Percentiles rank a stretch among this genome's conserved stretches.
Conservation (phyloP, 1,140 invertebrate genomes). For the Fopius arisanus region DNA sequence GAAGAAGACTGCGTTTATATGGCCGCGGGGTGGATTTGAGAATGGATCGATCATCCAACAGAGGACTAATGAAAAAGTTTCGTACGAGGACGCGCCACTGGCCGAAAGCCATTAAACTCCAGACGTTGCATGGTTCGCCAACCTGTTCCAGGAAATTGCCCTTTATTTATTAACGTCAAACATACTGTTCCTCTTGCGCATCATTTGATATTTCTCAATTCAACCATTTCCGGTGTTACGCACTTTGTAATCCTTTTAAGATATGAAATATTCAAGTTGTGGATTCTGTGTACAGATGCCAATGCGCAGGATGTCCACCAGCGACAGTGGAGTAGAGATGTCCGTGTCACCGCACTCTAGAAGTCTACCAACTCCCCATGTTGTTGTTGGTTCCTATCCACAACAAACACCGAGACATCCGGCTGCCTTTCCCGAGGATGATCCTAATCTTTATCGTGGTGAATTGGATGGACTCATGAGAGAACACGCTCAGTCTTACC, state of each 20-base stretch:
- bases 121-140: constrained; percentile 12
- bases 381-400: constrained; percentile 51
- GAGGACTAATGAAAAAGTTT: constrained; percentile 25
- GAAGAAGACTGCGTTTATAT: constrained; percentile 12
- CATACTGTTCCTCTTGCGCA: not conserved
- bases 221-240: not conserved
- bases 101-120: constrained; percentile 25
- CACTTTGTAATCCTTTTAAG: not conserved
- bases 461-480: constrained; percentile 80
- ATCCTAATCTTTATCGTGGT: constrained; percentile 72
- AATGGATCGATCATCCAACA: constrained; percentile 14
- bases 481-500: constrained; percentile 71
- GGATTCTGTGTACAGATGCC: constrained; percentile 42
- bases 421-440: constrained; percentile 67
- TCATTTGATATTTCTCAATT: not conserved
- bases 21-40: not conserved
- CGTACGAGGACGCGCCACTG: constrained; percentile 3
- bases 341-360: constrained; percentile 59
- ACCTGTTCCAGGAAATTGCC: constrained; percentile 1
- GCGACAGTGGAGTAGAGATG: constrained; percentile 62
- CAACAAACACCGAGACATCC: constrained; percentile 59
- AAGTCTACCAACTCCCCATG: constrained; percentile 56
- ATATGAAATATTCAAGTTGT: not conserved
- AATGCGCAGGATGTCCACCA: constrained; percentile 57
- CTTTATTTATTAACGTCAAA: constrained; percentile 12